Evolutionary conservation across 2,888 invertebrate species (phyloP).

Genomic region (Ceraclea dissimilis): DNA sequence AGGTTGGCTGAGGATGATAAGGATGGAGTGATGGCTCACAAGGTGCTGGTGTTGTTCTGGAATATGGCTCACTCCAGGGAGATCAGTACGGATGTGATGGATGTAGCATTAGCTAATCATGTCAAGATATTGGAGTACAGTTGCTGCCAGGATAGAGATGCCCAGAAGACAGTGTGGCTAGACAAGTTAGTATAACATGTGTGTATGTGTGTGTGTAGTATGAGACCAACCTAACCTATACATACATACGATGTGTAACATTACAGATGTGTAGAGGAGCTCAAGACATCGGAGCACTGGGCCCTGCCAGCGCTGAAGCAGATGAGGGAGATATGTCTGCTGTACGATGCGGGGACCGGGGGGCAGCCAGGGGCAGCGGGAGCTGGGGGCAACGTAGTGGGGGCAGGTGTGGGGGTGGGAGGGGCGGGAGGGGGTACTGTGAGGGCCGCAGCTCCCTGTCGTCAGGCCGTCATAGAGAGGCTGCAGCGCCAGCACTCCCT

Average conservation of each 20-base stretch:
- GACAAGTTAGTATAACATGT: conserved; percentile 58
- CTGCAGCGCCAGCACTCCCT: conserved; percentile 87
- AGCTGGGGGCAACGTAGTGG: conserved; percentile 39
- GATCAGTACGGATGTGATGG: conserved; percentile 94
- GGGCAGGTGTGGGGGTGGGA: conserved; percentile 32
- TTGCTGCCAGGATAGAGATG: conserved; percentile 93
- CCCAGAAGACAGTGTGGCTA: conserved; percentile 92
- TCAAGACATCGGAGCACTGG: conserved; percentile 84
- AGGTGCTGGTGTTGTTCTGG: conserved; percentile 93
- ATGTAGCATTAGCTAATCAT: conserved; percentile 90
- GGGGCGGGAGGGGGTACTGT: conserved; percentile 9
- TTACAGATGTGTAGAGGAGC: conserved; percentile 77
- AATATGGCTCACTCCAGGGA: conserved; percentile 94
- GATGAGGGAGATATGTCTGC: conserved; percentile 89
- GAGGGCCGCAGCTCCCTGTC: conserved; percentile 36
- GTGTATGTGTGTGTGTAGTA: no score
- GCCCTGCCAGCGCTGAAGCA: conserved; percentile 91
- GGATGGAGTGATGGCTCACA: conserved; percentile 97
- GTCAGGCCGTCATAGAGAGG: conserved; percentile 76
- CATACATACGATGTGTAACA: neutral
- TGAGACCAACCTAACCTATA: no score
- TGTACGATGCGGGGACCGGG: conserved; percentile 81
- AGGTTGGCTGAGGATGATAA: conserved; percentile 96
- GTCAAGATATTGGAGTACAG: conserved; percentile 97
- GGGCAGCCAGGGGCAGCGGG: conserved; percentile 37